Percentiles rank a stretch among this genome's conserved stretches.
phyloP scores from a whole-genome alignment of 2,888 invertebrate genomes.

The Lithophane semibrunnea region DNA sequence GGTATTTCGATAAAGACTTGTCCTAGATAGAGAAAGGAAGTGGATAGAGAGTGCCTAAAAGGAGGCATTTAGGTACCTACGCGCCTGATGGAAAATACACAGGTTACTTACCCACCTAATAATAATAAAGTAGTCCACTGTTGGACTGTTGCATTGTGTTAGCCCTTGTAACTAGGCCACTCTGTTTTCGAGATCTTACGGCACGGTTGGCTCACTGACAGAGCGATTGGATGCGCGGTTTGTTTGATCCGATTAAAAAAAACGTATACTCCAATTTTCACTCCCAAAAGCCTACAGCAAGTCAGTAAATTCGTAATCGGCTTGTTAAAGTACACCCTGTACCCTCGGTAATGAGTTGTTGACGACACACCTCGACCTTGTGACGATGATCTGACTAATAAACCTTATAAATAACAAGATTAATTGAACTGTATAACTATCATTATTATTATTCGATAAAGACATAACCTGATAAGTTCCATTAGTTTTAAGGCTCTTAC shows the following conservation, averaged over 20 bases:
- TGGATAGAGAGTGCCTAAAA: background rate
- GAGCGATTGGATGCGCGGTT: background rate
- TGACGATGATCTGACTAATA: constrained; percentile 39
- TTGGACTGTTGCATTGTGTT: background rate
- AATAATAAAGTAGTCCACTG: background rate
- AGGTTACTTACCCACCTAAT: background rate
- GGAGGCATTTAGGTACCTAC: background rate
- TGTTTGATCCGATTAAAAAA: background rate
- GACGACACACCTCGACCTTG: constrained; percentile 38
- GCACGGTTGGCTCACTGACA: background rate
- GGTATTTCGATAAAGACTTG: background rate
- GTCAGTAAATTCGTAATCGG: background rate
- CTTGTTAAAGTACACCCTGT: constrained; percentile 67
- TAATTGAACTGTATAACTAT: constrained; percentile 28
- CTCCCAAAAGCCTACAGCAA: background rate
- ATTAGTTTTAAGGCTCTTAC: constrained; percentile 33
- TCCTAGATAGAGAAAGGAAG: background rate
- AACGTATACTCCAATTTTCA: too few species aligned
- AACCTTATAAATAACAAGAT: constrained; percentile 45
- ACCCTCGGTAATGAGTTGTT: constrained; percentile 56
- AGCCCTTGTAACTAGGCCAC: background rate
- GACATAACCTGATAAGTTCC: constrained; percentile 16
- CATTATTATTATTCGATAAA: constrained; percentile 13
- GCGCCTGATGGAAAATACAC: background rate
- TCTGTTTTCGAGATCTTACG: background rate